These are phyloP conservation scores for Hipposideros armiger DNA, from an alignment of 2,113 vertebrate genomes.

Conservation along the genomic window DNA sequence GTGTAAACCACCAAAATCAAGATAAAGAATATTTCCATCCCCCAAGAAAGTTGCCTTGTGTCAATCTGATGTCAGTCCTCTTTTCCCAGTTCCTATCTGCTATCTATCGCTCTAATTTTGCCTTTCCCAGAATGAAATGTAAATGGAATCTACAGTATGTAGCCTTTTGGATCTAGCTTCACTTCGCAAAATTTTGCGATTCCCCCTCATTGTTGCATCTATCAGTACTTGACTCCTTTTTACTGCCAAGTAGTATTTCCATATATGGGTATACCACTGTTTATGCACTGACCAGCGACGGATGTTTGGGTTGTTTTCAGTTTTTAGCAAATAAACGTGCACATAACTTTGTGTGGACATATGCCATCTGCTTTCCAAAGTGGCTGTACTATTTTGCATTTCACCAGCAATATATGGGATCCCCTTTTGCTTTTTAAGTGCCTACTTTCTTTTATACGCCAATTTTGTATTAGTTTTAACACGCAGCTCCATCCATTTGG, in stretches of 20 bases:
- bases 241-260: neutral
- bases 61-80: neutral
- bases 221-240: constrained; percentile 3
- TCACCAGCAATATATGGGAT: neutral
- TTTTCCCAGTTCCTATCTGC: neutral
- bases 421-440: neutral
- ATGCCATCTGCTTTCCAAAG: neutral
- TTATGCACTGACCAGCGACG: neutral
- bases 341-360: neutral
- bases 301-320: neutral
- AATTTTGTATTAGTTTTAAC: constrained; percentile 18
- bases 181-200: neutral
- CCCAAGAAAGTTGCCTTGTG: neutral
- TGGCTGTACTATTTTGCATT: neutral
- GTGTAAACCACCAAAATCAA: constrained; percentile 21
- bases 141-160: neutral
- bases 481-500: neutral
- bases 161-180: neutral
- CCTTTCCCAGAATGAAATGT: constrained; percentile 19
- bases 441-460: neutral
- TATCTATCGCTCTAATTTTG: neutral
- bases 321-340: neutral
- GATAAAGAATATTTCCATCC: neutral
- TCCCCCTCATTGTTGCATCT: neutral
- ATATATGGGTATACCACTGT: neutral